Evolutionary conservation across 2,888 invertebrate species (phyloP).

Genomic region (Cataglyphis cursor): DNA sequence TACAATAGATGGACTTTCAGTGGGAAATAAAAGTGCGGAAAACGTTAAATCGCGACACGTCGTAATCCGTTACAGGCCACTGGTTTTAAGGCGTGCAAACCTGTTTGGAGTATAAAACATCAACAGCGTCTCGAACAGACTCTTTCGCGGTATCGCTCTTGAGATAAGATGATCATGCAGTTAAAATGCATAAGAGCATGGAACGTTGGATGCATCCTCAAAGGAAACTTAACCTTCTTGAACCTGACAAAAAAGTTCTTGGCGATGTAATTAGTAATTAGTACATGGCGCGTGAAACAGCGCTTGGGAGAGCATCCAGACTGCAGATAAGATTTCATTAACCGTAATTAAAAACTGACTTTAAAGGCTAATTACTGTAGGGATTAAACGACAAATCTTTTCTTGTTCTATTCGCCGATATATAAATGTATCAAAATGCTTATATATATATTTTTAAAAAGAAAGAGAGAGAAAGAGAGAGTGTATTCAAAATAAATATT

Average conservation of each 20-base stretch:
- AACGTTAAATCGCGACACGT: conserved; percentile 51
- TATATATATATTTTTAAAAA: background rate
- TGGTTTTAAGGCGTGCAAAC: conserved; percentile 52
- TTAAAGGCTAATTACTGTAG: conserved; percentile 35
- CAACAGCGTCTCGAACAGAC: conserved; percentile 5
- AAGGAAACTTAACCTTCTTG: conserved; percentile 65
- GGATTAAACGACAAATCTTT: conserved; percentile 33
- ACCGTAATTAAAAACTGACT: conserved; percentile 46
- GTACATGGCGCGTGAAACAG: conserved; percentile 45
- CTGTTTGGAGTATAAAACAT: conserved; percentile 54
- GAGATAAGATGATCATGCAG: conserved; percentile 17
- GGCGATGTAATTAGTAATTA: conserved; percentile 31
- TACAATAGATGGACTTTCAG: conserved; percentile 20
- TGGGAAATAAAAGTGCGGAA: conserved; percentile 36
- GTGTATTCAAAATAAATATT: background rate
- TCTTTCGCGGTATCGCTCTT: background rate
- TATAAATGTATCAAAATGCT: background rate
- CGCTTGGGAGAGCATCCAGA: conserved; percentile 28
- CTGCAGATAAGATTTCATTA: conserved; percentile 58
- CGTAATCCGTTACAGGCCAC: conserved; percentile 53
- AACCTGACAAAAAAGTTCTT: conserved; percentile 56
- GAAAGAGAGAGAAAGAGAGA: background rate
- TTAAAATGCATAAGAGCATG: background rate
- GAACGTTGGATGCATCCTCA: conserved; percentile 54
- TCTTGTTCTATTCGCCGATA: conserved; percentile 1